Base-by-base conservation (phyloP, 2,888 invertebrate genomes). In the Cephus nigrinus region DNA sequence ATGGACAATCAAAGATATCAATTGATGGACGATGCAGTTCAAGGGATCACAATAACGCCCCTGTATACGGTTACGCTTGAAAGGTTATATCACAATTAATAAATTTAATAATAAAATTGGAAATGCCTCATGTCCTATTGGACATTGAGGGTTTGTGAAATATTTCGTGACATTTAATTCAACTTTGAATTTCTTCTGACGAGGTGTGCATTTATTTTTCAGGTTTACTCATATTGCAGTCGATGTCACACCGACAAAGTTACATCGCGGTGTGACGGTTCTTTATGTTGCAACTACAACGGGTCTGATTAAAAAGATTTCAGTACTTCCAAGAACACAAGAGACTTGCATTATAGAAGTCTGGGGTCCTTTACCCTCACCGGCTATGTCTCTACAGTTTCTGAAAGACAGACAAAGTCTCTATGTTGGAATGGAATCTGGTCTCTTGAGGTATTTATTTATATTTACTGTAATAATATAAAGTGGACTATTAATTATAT, bases 1-100 rank as follows among this genome's bases (percentile, higher is more conserved):
- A 91, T 95, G 76, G 95, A 95, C 86, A 95, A 94, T 79, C 94
- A 95, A 23, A 93, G 95, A 81, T 98, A 97, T 90, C 97, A 98
- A 86, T 92, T 98, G 77, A 97, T 98, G 97, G 96, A 98, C 89
- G 93, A 94, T 76, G 95, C 98, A 0, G 95, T 98, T 0, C 96
- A 97, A 85, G 95, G 97, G 0, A 93, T 94, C 35, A 94, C 94
- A 0, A 91, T 93, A 0, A 92, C 92, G 75, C 98, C 98, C 0
- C 92, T 97, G 0, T 95, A 96, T 88, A 94, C 94, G 34, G 93
- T 94, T 0, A 94, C 94, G 35, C 92, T 96, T 77, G 96, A 97
- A 86, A 92, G 95, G 88, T 87, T 87, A 78, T 23, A 23, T 55
- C 40, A 0, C 23, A 55, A 55, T 55, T 23, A 55, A 23, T 15